phyloP scores from a whole-genome alignment of 2,888 invertebrate genomes.

The Leptinotarsa rubiginosa region DNA sequence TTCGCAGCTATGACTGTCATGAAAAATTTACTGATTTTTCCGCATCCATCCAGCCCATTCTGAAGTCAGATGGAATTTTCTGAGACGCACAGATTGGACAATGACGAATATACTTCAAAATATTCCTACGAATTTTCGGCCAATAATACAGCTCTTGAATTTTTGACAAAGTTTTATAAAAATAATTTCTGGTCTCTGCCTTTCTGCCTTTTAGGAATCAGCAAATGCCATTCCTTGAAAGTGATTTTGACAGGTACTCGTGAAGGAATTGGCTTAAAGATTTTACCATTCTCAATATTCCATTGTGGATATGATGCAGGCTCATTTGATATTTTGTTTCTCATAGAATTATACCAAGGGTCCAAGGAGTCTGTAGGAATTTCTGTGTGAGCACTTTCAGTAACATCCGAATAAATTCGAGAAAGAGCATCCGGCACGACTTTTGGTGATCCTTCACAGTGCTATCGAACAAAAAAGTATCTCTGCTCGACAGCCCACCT shows the following conservation, averaged over 20 bases:
- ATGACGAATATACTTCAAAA: constrained; percentile 30
- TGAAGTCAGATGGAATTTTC: constrained; percentile 34
- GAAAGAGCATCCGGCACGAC: constrained; percentile 50
- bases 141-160: constrained; percentile 41
- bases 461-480: constrained; percentile 45
- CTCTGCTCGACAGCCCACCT: constrained; percentile 47
- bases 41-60: constrained; percentile 36
- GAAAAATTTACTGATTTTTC: constrained; percentile 38
- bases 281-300: constrained; percentile 26
- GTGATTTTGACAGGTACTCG: constrained; percentile 26
- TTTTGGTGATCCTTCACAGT: no score
- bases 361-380: constrained; percentile 26
- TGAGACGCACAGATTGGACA: constrained; percentile 41
- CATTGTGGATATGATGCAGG: constrained; percentile 36
- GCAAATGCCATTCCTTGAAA: constrained; percentile 31
- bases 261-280: constrained; percentile 18
- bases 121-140: constrained; percentile 36
- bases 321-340: constrained; percentile 26
- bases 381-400: not conserved
- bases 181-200: not conserved
- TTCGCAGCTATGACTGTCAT: no score
- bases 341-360: constrained; percentile 26
- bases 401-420: not conserved
- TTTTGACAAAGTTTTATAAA: constrained; percentile 41
- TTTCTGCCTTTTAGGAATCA: not conserved